Conservation (phyloP, 2,797 vertebrate species). For the Peromyscus aztecus region DNA sequence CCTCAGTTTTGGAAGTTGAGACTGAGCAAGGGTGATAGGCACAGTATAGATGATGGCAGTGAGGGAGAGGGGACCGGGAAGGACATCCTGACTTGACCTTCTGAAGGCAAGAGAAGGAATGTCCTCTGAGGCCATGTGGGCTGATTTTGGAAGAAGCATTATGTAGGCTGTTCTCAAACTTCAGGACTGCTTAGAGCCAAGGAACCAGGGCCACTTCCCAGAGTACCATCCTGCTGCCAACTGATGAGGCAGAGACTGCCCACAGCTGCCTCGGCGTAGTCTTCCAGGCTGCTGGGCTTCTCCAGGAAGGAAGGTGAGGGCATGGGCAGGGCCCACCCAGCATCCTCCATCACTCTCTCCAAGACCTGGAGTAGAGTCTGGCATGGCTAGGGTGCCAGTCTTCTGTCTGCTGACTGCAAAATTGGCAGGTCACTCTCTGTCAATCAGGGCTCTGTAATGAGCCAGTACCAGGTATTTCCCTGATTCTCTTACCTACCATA, state of each 20-base stretch:
- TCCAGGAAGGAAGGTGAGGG: background rate
- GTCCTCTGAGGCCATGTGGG: background rate
- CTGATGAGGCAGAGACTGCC: background rate
- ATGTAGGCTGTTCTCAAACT: background rate
- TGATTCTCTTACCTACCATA: background rate
- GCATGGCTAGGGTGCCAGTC: background rate
- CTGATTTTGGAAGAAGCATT: conserved; percentile 15
- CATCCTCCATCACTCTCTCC: background rate
- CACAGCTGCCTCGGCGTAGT: background rate
- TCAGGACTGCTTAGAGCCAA: conserved; percentile 44
- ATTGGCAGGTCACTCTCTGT: background rate
- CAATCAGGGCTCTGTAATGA: background rate
- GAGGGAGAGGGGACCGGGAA: background rate
- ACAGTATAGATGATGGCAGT: background rate
- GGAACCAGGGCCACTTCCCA: conserved; percentile 47
- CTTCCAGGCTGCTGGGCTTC: background rate
- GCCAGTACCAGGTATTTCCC: background rate
- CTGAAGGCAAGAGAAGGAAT: conserved; percentile 3
- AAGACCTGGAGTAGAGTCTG: conserved; percentile 21
- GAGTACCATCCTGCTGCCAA: conserved; percentile 23
- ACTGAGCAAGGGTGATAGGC: background rate
- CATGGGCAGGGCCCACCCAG: background rate
- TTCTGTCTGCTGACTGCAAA: background rate
- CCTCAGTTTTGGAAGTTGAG: conserved; percentile 27
- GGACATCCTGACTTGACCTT: conserved; percentile 58